Base-by-base conservation (phyloP, 2,113 vertebrate species). In the Indicator indicator region DNA sequence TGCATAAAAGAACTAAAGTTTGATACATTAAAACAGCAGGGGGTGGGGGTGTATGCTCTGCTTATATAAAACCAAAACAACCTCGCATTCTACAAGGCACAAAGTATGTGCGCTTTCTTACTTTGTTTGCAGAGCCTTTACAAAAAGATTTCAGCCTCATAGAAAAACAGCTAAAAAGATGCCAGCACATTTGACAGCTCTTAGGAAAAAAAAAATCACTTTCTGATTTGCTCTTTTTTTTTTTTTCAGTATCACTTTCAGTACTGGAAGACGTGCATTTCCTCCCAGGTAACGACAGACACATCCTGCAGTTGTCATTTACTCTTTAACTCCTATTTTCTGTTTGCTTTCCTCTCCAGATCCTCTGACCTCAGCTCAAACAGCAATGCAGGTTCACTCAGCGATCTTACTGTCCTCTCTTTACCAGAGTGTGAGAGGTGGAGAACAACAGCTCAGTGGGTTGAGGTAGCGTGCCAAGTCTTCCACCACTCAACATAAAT, bases 311-410 rank as follows among this genome's bases (percentile, higher is more conserved):
- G 75, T 13, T 55, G 69, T 67, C 12, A 4, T 88, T 88, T 93
- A 67, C 68, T 89, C 79, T 84, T 90, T 94, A 86, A 89, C 89
- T 95, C 36, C 67, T 48, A 16, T 97, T 96, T 96, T 94, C 94
- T 93, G 68, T 93, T 80, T 90, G 68, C 85, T 73, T 93, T 90
- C 80, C 94, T 79, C 64, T 82, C 77, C 17, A 6, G 82, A 91
- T 94, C 87, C 92, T 91, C 40, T 82, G 62, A 87, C 74, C 72
- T 21, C 92, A 90, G 94, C 94, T 93, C 85, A 89, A 87, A 86
- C 4, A 74, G 86, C 83, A 90, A 69, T 6, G 62, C 30, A 79
- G 70, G 86, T 94, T 94, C 75, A 86, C 92, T 91, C 78, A 20
- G 65, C 77, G 90, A 71, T 58, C 82, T 73, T 64, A 58, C 93